These are phyloP conservation scores for Hyperopisus bebe DNA, from an alignment of 2,113 vertebrate genomes.

Conservation along the genomic window DNA sequence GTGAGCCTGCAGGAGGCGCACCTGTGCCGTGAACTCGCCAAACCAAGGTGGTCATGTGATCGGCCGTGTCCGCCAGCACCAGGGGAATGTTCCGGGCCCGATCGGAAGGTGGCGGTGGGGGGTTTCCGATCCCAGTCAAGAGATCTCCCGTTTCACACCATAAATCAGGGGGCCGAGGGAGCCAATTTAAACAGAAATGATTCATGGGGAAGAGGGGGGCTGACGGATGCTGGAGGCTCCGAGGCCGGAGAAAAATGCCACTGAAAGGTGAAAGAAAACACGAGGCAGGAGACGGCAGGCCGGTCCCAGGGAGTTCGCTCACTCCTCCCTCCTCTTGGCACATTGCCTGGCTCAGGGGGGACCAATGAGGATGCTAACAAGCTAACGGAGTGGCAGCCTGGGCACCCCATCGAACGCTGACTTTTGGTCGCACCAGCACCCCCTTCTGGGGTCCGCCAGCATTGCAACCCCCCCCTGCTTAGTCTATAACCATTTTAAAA, in stretches of 20 bases:
- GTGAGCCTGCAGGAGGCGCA: neutral
- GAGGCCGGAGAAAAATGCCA: neutral
- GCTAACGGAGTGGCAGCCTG: neutral
- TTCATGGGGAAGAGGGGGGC: neutral
- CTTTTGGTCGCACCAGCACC: neutral
- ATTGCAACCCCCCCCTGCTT: neutral
- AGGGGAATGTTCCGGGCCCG: neutral
- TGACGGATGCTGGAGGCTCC: neutral
- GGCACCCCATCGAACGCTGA: neutral
- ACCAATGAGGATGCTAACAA: neutral
- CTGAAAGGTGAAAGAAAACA: neutral
- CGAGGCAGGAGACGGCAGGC: neutral
- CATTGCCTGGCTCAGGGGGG: neutral
- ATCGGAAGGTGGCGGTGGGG: neutral
- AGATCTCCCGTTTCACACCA: conserved; percentile 9
- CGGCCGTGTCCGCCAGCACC: neutral
- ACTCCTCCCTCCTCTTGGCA: neutral
- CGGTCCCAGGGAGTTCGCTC: neutral
- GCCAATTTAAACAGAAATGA: conserved; percentile 18
- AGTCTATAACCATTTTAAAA: neutral
- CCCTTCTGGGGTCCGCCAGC: neutral
- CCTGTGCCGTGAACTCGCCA: neutral
- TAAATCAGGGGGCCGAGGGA: neutral
- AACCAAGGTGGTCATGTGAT: neutral
- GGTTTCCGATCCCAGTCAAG: neutral